Percentiles rank a stretch among this genome's conserved stretches.
These are phyloP conservation scores for Phataginus tricuspis DNA, from an alignment of 2,797 vertebrate genomes.

Conservation along the genomic window DNA sequence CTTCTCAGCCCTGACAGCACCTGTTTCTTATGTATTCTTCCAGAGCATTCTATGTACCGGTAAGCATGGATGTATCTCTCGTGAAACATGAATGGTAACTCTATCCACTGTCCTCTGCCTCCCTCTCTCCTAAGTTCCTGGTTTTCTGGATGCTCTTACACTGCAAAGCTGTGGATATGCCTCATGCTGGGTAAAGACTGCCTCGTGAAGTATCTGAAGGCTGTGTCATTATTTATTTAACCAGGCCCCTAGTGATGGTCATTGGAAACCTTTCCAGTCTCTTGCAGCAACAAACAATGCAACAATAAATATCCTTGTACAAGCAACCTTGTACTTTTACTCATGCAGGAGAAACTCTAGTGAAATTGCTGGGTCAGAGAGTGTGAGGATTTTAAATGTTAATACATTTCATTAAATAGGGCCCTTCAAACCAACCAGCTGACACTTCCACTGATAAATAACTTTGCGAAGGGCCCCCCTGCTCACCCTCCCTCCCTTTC, in stretches of 20 bases:
- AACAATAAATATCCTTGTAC: slow-evolving; percentile 63
- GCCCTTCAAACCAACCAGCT: background rate
- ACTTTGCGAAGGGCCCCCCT: background rate
- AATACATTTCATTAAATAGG: background rate
- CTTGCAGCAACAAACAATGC: slow-evolving; percentile 49
- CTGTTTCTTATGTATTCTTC: background rate
- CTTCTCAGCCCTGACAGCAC: background rate
- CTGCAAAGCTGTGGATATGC: too few species aligned
- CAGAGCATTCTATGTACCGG: background rate
- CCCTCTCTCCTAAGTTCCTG: slow-evolving; percentile 13
- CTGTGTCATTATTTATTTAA: slow-evolving; percentile 46
- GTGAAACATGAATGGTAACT: background rate
- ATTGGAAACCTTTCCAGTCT: slow-evolving; percentile 39
- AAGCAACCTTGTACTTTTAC: slow-evolving; percentile 54
- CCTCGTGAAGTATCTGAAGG: background rate
- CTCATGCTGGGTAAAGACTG: background rate
- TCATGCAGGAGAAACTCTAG: slow-evolving; percentile 8
- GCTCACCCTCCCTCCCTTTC: background rate
- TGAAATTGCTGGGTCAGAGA: slow-evolving; percentile 15
- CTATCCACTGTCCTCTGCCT: background rate
- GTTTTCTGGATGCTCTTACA: background rate
- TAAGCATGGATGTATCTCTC: background rate
- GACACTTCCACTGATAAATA: background rate
- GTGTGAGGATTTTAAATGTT: slow-evolving; percentile 44
- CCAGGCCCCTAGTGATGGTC: background rate